Evolutionary conservation across 2,113 vertebrate species (phyloP).

Genomic region (Dasypus novemcinctus): DNA sequence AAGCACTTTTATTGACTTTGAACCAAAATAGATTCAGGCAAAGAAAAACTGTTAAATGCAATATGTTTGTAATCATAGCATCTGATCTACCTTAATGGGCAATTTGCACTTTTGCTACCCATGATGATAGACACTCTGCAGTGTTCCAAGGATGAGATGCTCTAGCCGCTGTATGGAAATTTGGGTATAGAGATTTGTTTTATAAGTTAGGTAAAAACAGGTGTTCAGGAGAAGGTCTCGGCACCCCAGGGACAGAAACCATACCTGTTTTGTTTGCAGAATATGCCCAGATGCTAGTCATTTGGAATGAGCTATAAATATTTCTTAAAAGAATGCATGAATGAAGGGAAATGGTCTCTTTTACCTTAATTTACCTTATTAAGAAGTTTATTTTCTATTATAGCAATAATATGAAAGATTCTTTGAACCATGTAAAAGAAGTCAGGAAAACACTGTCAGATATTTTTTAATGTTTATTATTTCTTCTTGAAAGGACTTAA

Average conservation of each 20-base stretch:
- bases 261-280: not conserved
- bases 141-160: not conserved
- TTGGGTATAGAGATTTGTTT: not conserved
- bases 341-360: not conserved
- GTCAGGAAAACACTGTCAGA: not conserved
- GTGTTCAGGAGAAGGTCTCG: not conserved
- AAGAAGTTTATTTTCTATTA: conserved; percentile 20
- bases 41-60: not conserved
- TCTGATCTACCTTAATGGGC: not conserved
- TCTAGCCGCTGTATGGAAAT: not conserved
- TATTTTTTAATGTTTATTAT: not conserved
- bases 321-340: not conserved
- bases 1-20: not conserved
- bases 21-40: not conserved
- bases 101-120: not conserved
- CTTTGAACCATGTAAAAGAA: not conserved
- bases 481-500: conserved; percentile 5
- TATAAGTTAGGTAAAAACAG: not conserved
- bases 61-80: not conserved
- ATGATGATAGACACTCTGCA: not conserved
- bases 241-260: not conserved
- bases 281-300: not conserved
- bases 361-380: conserved; percentile 17
- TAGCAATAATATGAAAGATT: conserved; percentile 2
- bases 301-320: not conserved